These are phyloP conservation scores for Colinus virginianus DNA, from an alignment of 2,113 vertebrate genomes.

Conservation along the genomic window DNA sequence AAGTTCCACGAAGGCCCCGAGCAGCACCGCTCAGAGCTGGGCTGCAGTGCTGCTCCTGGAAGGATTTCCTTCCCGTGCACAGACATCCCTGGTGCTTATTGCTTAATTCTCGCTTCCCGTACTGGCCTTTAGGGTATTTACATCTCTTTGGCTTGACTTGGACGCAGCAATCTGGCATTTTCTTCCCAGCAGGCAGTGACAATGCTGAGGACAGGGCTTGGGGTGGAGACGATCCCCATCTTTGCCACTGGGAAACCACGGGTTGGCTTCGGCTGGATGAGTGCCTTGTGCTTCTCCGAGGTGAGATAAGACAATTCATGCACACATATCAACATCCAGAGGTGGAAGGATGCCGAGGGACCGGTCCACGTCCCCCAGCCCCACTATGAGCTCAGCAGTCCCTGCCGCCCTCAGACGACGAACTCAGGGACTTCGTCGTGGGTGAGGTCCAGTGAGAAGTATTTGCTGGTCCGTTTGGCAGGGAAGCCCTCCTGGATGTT, in stretches of 20 bases:
- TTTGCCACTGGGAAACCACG: not conserved
- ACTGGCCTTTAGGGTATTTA: slow-evolving; percentile 27
- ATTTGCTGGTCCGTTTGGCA: slow-evolving; percentile 97
- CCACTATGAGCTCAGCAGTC: slow-evolving; percentile 30
- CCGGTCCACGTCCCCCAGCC: not conserved
- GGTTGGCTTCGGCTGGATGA: not conserved
- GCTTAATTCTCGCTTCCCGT: slow-evolving; percentile 34
- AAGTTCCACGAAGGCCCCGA: not conserved
- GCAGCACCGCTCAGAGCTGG: not conserved
- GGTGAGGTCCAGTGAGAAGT: slow-evolving; percentile 96
- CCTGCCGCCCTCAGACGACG: slow-evolving; percentile 83
- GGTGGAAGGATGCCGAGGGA: not conserved
- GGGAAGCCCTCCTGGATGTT: slow-evolving; percentile 86
- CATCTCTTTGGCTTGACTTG: slow-evolving; percentile 78
- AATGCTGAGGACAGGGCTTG: not conserved
- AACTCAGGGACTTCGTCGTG: slow-evolving; percentile 95
- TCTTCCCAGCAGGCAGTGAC: not conserved
- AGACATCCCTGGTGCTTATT: slow-evolving; percentile 19
- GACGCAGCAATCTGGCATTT: slow-evolving; percentile 1
- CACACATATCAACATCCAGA: not conserved
- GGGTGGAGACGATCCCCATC: slow-evolving; percentile 3
- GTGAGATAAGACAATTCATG: not conserved
- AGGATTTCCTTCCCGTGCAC: not conserved
- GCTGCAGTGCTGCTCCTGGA: not conserved
- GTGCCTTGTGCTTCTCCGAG: not conserved